Conservation (phyloP, 2,113 vertebrate genomes). For the Eurystomus gularis region DNA sequence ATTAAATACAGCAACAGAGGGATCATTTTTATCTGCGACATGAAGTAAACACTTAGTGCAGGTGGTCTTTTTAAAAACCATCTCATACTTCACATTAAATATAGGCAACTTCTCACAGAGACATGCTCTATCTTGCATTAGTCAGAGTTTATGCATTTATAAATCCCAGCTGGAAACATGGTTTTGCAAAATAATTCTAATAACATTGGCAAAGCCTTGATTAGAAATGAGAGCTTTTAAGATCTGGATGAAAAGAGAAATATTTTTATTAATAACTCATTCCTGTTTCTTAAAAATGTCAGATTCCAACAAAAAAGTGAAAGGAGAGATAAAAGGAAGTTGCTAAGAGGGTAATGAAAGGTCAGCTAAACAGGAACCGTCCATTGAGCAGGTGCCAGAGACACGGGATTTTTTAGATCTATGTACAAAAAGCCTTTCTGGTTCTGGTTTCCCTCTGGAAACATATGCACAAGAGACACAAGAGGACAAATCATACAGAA, state of each 20-base stretch:
- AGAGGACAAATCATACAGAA: neutral
- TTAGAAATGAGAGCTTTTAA: neutral
- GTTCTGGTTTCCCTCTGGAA: neutral
- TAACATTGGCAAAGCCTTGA: neutral
- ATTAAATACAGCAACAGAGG: neutral
- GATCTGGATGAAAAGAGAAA: neutral
- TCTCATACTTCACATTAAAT: neutral
- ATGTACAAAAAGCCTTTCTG: neutral
- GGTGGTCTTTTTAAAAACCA: neutral
- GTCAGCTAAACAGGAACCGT: neutral
- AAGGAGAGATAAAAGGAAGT: neutral
- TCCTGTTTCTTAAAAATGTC: neutral
- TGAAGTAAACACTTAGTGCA: neutral
- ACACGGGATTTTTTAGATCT: fast-evolving
- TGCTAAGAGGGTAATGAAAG: neutral
- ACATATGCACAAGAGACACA: neutral
- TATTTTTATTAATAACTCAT: neutral
- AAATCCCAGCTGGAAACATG: neutral
- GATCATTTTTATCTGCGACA: neutral
- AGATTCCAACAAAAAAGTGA: neutral
- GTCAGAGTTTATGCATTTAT: neutral
- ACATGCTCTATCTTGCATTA: neutral
- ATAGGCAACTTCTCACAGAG: neutral
- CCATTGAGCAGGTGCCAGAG: fast-evolving
- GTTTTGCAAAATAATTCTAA: neutral